Evolutionary conservation across 2,113 vertebrate genomes (phyloP).

Genomic region (Eubucco bourcierii): DNA sequence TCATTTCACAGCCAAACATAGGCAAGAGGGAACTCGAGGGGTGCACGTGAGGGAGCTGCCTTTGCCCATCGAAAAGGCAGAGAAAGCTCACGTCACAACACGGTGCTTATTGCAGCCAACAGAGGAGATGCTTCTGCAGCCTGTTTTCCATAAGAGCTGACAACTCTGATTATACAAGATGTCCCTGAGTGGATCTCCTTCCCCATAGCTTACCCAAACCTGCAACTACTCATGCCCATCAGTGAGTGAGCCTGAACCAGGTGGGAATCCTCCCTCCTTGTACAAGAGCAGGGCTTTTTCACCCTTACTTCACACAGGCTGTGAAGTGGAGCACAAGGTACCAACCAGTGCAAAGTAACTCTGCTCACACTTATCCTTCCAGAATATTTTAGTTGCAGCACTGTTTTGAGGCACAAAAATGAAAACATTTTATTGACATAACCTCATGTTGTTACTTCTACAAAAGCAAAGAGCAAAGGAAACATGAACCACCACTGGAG

Average conservation of each 20-base stretch:
- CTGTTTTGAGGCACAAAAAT: neutral
- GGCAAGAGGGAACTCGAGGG: neutral
- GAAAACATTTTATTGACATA: neutral
- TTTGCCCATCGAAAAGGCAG: neutral
- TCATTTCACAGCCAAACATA: neutral
- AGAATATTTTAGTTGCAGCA: neutral
- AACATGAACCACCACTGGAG: neutral
- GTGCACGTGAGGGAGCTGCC: neutral
- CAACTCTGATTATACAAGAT: neutral
- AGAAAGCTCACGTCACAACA: neutral
- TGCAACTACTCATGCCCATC: neutral
- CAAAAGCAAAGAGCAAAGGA: neutral
- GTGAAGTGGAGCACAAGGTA: neutral
- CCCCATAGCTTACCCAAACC: neutral
- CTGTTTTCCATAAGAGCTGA: neutral
- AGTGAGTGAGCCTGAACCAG: fast-evolving
- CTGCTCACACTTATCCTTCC: neutral
- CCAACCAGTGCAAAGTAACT: neutral
- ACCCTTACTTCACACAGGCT: neutral
- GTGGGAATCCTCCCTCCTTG: neutral
- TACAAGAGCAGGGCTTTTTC: neutral
- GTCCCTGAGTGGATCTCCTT: neutral
- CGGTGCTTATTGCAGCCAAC: neutral
- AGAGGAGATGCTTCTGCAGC: neutral
- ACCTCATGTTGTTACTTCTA: neutral